Evolutionary conservation across 2,888 invertebrate genomes (phyloP).

Genomic region (Drosophila limbata): DNA sequence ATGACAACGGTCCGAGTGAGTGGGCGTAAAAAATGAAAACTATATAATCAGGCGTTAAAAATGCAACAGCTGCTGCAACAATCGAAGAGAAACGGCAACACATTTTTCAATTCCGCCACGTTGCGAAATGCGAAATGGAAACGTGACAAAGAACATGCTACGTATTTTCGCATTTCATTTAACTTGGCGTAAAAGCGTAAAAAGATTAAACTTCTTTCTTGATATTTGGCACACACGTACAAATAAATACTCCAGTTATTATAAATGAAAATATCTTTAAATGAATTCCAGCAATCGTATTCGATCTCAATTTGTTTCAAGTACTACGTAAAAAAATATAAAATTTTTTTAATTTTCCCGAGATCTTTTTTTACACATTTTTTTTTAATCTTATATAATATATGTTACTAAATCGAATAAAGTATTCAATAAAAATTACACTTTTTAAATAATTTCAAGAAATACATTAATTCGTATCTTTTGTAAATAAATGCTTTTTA

Average conservation of each 20-base stretch:
- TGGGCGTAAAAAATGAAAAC: slow-evolving; percentile 55
- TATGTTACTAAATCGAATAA: too few species aligned
- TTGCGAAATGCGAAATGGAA: slow-evolving; percentile 33
- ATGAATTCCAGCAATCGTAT: too few species aligned
- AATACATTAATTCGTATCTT: too few species aligned
- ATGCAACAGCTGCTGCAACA: slow-evolving; percentile 77
- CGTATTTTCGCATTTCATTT: slow-evolving; percentile 20
- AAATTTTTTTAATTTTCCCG: too few species aligned
- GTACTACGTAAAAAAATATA: too few species aligned
- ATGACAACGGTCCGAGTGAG: slow-evolving; percentile 66
- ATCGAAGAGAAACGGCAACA: slow-evolving; percentile 47
- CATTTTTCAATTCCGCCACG: slow-evolving; percentile 49
- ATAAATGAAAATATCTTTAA: too few species aligned
- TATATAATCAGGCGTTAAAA: slow-evolving; percentile 75
- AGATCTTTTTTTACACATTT: too few species aligned
- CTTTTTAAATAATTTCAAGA: too few species aligned
- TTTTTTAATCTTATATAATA: too few species aligned
- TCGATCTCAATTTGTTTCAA: too few species aligned
- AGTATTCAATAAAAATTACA: too few species aligned
- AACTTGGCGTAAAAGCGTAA: slow-evolving; percentile 2
- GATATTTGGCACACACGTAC: not conserved
- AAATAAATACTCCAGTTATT: not conserved
- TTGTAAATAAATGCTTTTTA: not conserved
- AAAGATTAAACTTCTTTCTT: slow-evolving; percentile 8
- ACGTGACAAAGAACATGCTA: slow-evolving; percentile 45